A percentile compares a stretch with the other conserved stretches of the same genome.
These are phyloP conservation scores for Cataglyphis rosenhaueri DNA, from an alignment of 2,888 invertebrate species.

Conservation along the genomic window DNA sequence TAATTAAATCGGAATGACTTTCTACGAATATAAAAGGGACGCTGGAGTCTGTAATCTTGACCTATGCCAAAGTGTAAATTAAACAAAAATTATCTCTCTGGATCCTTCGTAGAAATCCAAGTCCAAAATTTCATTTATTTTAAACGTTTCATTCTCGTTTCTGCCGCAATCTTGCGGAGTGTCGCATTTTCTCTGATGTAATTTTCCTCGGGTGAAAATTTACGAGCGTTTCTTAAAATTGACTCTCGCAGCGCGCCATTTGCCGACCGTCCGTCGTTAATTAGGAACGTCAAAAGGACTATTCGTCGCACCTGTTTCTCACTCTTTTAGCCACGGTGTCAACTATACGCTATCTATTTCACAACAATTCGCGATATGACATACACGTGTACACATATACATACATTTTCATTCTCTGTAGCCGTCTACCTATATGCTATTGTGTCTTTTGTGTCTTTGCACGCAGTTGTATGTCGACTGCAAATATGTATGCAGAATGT, in stretches of 20 bases:
- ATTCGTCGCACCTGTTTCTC: conserved; percentile 56
- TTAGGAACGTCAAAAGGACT: conserved; percentile 55
- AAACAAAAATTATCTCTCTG: conserved; percentile 24
- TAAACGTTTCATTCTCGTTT: background rate
- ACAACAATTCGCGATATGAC: conserved; percentile 21
- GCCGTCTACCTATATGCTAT: conserved; percentile 17
- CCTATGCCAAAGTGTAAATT: background rate
- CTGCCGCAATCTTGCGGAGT: background rate
- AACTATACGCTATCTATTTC: conserved; percentile 32
- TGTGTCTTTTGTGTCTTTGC: conserved; percentile 54
- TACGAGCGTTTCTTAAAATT: conserved; percentile 30
- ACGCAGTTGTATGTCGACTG: conserved; percentile 72
- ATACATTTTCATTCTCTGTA: conserved; percentile 22
- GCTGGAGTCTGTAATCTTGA: background rate
- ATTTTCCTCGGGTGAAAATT: conserved; percentile 29
- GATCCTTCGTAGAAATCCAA: background rate
- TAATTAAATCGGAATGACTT: conserved; percentile 13
- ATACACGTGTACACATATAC: background rate
- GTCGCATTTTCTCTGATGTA: conserved; percentile 1
- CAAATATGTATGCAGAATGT: conserved; percentile 72
- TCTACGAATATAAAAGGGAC: background rate
- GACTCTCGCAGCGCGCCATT: conserved; percentile 36
- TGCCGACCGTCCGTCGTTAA: conserved; percentile 35
- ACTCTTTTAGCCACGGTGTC: conserved; percentile 24
- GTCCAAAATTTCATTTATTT: conserved; percentile 2